These are phyloP conservation scores for Drosophila greeni DNA, from an alignment of 2,888 invertebrate species.

Conservation along the genomic window DNA sequence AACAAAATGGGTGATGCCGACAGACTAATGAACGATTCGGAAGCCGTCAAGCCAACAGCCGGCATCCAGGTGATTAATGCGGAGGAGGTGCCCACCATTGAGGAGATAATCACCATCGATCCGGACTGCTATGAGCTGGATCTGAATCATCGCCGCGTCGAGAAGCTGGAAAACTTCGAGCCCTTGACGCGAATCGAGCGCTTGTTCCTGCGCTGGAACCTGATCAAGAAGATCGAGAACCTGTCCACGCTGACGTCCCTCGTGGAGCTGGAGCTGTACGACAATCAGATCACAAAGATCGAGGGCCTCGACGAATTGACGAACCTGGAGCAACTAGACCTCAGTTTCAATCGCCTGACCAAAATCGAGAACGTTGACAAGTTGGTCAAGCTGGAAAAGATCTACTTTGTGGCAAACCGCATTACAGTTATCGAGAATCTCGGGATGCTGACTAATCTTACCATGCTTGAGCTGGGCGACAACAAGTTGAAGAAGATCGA, in stretches of 20 bases:
- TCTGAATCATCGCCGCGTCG: slow-evolving; percentile 92
- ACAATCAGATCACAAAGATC: slow-evolving; percentile 96
- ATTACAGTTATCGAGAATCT: slow-evolving; percentile 92
- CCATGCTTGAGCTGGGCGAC: slow-evolving; percentile 94
- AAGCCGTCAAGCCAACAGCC: slow-evolving; percentile 41
- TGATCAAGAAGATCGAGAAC: slow-evolving; percentile 96
- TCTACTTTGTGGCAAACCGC: slow-evolving; percentile 94
- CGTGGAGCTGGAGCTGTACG: slow-evolving; percentile 94
- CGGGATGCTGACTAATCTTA: slow-evolving; percentile 87
- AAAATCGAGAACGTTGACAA: slow-evolving; percentile 90
- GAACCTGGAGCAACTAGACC: slow-evolving; percentile 92
- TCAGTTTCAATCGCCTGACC: slow-evolving; percentile 96
- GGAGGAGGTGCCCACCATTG: slow-evolving; percentile 68
- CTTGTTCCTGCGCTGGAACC: slow-evolving; percentile 94
- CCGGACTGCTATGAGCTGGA: slow-evolving; percentile 82
- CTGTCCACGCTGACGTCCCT: slow-evolving; percentile 87
- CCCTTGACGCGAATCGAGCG: slow-evolving; percentile 86
- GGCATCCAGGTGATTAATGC: slow-evolving; percentile 61
- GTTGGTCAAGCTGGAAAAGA: slow-evolving; percentile 86
- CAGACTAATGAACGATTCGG: slow-evolving; percentile 26
- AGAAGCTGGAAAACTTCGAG: slow-evolving; percentile 90
- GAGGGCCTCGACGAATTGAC: slow-evolving; percentile 92
- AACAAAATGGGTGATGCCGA: slow-evolving; percentile 62
- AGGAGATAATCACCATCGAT: slow-evolving; percentile 76
- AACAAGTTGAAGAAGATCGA: slow-evolving; percentile 94